Evolutionary conservation across 1,140 invertebrate species (phyloP).

Genomic region (Rhyzopertha dominica): DNA sequence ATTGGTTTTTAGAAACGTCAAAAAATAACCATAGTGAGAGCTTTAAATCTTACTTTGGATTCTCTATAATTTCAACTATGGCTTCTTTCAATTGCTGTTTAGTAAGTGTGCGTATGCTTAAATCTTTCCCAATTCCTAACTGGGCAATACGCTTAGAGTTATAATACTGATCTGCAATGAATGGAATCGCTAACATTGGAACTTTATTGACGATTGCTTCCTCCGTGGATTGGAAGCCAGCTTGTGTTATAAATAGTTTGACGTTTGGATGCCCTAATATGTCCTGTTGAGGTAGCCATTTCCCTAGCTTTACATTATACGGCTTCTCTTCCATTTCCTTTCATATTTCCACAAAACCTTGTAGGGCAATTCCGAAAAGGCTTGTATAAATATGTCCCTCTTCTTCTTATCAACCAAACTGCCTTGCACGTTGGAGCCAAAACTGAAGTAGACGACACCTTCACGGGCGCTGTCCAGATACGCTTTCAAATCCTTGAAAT

Average conservation of each 20-base stretch:
- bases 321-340: conserved; percentile 4
- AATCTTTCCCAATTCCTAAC: conserved; percentile 20
- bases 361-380: no score
- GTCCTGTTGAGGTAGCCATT: conserved; percentile 19
- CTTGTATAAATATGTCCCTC: conserved; percentile 1
- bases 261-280: conserved; percentile 50
- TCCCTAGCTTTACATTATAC: conserved; percentile 12
- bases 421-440: conserved; percentile 2
- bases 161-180: conserved; percentile 58
- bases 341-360: neutral
- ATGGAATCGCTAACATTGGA: conserved; percentile 54
- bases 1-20: no score
- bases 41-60: conserved; percentile 19
- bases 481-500: no score
- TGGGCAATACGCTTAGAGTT: conserved; percentile 30
- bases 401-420: neutral
- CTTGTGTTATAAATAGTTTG: conserved; percentile 57
- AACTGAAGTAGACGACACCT: conserved; percentile 5
- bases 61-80: conserved; percentile 28
- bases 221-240: conserved; percentile 54
- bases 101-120: conserved; percentile 17
- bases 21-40: no score
- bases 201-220: conserved; percentile 54
- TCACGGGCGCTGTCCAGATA: neutral
- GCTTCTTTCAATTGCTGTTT: conserved; percentile 25